Conservation (phyloP, 2,888 invertebrate genomes). For the Holacanthella duospinosa region DNA sequence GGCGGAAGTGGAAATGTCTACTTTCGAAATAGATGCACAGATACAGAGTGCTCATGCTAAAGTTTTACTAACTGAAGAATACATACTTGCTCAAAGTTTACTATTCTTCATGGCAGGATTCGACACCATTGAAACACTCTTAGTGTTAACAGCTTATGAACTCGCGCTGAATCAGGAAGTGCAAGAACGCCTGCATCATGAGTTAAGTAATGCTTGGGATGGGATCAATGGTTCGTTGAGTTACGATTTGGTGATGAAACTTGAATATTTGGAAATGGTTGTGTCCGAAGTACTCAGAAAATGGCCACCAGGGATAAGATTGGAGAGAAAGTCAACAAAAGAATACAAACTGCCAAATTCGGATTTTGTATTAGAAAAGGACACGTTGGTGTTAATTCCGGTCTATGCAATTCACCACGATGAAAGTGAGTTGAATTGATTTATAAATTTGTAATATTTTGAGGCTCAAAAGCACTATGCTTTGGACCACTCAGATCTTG, state of each 20-base stretch:
- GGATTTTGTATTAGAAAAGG: conserved; percentile 9
- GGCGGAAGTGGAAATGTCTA: background rate
- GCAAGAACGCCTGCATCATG: conserved; percentile 11
- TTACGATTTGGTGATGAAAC: conserved; percentile 20
- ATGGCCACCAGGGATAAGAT: conserved; percentile 11
- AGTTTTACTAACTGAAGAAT: conserved; percentile 7
- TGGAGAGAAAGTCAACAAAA: conserved; percentile 8
- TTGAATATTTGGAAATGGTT: conserved; percentile 31
- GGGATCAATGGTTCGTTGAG: conserved; percentile 13
- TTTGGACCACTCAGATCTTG: too few relatives aligned
- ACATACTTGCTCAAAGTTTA: conserved; percentile 9
- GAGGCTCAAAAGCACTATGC: too few relatives aligned
- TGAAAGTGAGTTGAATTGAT: too few relatives aligned
- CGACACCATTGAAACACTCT: background rate
- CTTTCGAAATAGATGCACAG: conserved; percentile 12
- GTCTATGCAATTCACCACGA: conserved; percentile 11
- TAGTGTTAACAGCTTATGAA: conserved; percentile 10
- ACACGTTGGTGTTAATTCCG: conserved; percentile 4
- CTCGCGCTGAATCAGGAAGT: conserved; percentile 14
- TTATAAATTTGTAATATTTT: too few relatives aligned
- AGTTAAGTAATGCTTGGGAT: background rate
- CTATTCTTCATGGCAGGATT: conserved; percentile 14
- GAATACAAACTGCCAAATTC: conserved; percentile 14
- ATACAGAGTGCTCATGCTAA: background rate
- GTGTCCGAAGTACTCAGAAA: conserved; percentile 20